Base-by-base conservation (phyloP, 2,888 invertebrate species). In the Eristalis arbustorum region DNA sequence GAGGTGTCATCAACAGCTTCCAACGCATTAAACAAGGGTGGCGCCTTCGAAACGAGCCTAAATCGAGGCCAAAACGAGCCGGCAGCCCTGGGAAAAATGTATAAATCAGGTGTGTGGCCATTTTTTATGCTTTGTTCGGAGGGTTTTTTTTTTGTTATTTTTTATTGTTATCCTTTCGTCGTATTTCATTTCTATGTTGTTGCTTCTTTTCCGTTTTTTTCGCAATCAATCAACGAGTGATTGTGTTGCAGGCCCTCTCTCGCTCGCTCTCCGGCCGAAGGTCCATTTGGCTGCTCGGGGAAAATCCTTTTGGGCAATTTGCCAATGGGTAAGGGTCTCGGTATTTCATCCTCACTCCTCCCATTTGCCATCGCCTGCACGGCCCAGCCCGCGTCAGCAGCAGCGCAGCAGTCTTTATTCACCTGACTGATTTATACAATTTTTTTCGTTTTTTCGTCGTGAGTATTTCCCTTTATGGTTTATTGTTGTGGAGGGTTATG, bases 151-250 rank as follows among this genome's bases (percentile, higher is more conserved):
- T 59, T 59, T 2, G 40, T 25, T 59, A n/a, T 61, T 6, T 40
- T 73, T 22, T 77, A 68, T 78, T 87, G 77, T 82, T 87, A 82
- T 87, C 87, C 87, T 78, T 87, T 87, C 72, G 71, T 79, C 74
- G 82, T 49, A 49, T 49, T 49, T 49, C 49, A 49, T 49, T 42
- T 42, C 42, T 31, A 31, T 31, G 42, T 1, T 25, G 25, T 25
- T 25, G 42, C 0, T 42, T n/a, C 5, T 42, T 42, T 42, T 42
- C 31, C 34, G 67, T 75, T 78, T 77, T 74, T 79, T 82, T 79
- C 67, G 75, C 78, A 87, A 87, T 87, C 83, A 87, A 87, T 87
- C 87, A 87, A 87, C 79, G 87, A 74, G 78, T 79, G 82, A 82
- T 82, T 82, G 87, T 87, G 77, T 64, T 18, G 49, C 56, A 64